Conservation (phyloP, 1,140 invertebrate genomes). For the Lepidurus arcticus region DNA sequence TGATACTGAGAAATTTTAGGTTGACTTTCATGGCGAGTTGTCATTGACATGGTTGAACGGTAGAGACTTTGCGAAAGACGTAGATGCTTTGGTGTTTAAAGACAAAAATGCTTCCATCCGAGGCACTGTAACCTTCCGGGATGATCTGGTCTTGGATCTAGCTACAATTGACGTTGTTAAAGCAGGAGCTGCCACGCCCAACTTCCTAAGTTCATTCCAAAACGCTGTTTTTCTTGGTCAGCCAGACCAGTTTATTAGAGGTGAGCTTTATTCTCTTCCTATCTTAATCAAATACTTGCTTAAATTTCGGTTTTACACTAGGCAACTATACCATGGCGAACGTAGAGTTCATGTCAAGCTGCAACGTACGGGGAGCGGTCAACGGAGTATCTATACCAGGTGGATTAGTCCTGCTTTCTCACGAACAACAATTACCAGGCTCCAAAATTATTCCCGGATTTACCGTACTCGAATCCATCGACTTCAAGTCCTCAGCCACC, state of each 20-base stretch:
- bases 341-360: not conserved
- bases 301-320: not conserved
- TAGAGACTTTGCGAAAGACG: not conserved
- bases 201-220: not conserved
- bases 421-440: not conserved
- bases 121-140: not conserved
- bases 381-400: not conserved
- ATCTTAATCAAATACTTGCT: not conserved
- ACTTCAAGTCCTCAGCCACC: not conserved
- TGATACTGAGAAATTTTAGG: not conserved
- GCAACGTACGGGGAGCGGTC: not conserved
- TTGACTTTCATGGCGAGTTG: not conserved
- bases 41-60: not conserved
- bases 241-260: not conserved
- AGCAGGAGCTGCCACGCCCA: not conserved
- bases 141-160: not conserved
- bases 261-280: not conserved
- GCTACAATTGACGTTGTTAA: not conserved
- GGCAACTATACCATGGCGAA: not conserved
- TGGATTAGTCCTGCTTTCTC: not conserved
- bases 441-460: not conserved
- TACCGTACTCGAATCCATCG: not conserved
- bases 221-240: not conserved
- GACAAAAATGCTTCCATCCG: not conserved
- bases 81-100: not conserved